phyloP scores from a whole-genome alignment of 1,140 invertebrate species.

The Heliconius hewitsoni region DNA sequence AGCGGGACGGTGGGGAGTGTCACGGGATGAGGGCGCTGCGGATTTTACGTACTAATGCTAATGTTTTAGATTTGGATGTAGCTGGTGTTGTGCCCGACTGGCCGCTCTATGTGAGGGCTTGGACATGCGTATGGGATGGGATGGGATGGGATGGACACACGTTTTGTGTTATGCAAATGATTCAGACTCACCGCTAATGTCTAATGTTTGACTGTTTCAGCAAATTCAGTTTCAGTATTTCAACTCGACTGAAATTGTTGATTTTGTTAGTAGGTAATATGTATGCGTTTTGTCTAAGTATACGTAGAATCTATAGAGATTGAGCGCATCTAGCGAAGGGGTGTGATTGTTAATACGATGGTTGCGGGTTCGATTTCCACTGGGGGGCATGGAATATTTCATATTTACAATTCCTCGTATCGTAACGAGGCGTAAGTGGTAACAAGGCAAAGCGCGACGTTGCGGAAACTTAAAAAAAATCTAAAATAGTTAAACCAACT shows the following conservation, averaged over 20 bases:
- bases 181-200: slow-evolving; percentile 1
- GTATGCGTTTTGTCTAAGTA: not conserved
- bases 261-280: not conserved
- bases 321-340: too few relatives aligned
- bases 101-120: slow-evolving; percentile 1
- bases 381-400: not conserved
- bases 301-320: not conserved
- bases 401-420: too few relatives aligned
- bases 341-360: too few relatives aligned
- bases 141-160: slow-evolving; percentile 4
- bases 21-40: slow-evolving; percentile 52
- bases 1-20: slow-evolving; percentile 72
- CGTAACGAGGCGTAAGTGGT: not conserved
- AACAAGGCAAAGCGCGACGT: too few relatives aligned
- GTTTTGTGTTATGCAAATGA: not conserved
- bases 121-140: not conserved
- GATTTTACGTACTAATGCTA: slow-evolving; percentile 48
- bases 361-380: not conserved
- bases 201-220: not conserved
- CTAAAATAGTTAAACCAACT: too few relatives aligned
- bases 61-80: slow-evolving; percentile 35
- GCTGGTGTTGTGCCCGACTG: slow-evolving; percentile 8
- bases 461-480: too few relatives aligned
- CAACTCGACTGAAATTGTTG: not conserved
- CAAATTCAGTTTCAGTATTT: not conserved